These are phyloP conservation scores for Iselma pallidipennis DNA, from an alignment of 2,888 invertebrate genomes.

Conservation along the genomic window DNA sequence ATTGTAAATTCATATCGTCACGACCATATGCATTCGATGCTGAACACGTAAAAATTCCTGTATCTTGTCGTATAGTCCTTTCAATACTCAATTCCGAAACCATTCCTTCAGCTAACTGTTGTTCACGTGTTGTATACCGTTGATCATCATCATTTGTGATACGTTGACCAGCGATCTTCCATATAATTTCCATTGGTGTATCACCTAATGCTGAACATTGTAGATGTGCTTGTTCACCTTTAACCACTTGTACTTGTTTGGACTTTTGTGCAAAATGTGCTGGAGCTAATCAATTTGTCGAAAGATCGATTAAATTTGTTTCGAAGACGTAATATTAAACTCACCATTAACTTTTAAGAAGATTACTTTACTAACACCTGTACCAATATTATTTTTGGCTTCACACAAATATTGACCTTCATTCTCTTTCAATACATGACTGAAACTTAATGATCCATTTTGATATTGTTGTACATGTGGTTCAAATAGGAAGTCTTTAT, in stretches of 20 bases:
- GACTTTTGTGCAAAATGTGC: conserved; percentile 83
- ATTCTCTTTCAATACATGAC: conserved; percentile 81
- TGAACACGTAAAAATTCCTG: conserved; percentile 84
- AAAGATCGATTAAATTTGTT: neutral
- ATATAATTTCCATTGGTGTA: conserved; percentile 81
- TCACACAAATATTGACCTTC: conserved; percentile 92
- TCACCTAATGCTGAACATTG: conserved; percentile 90
- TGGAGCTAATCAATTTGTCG: conserved; percentile 64
- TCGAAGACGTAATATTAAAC: conserved; percentile 40
- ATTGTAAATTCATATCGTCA: conserved; percentile 87
- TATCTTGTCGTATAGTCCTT: conserved; percentile 85
- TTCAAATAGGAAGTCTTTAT: conserved; percentile 81
- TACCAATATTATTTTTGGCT: conserved; percentile 89
- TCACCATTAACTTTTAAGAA: conserved; percentile 88
- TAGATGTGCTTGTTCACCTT: conserved; percentile 80
- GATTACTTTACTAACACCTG: conserved; percentile 90
- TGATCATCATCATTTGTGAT: conserved; percentile 74
- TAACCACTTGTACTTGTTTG: conserved; percentile 80
- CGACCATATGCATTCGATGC: conserved; percentile 89
- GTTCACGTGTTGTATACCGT: conserved; percentile 76
- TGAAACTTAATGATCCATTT: conserved; percentile 84
- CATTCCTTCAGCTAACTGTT: conserved; percentile 77
- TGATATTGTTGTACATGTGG: conserved; percentile 76
- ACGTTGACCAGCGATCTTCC: conserved; percentile 78
- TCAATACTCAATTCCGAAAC: conserved; percentile 84